Evolutionary conservation across 2,888 invertebrate species (phyloP).

Genomic region (Caprella mutica): DNA sequence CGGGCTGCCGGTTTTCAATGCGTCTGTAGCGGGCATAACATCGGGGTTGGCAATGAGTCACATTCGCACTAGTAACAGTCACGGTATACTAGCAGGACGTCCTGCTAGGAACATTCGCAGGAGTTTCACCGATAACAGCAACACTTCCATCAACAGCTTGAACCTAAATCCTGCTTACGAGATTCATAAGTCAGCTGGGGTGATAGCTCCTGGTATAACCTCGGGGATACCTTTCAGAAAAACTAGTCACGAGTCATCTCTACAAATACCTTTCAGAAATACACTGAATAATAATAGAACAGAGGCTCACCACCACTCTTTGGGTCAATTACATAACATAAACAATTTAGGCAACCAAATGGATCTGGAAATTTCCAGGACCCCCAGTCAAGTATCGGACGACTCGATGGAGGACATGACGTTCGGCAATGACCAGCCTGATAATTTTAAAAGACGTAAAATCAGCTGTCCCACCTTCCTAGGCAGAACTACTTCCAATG

Average conservation of each 20-base stretch:
- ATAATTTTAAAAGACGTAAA: no score
- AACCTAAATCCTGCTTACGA: background rate
- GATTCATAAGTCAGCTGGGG: background rate
- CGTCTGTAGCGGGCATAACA: conserved; percentile 15
- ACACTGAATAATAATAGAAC: no score
- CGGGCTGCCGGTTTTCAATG: conserved; percentile 1
- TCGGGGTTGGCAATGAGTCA: conserved; percentile 16
- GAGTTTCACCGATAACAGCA: conserved; percentile 1
- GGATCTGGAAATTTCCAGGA: no score
- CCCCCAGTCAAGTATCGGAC: no score
- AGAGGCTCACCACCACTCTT: no score
- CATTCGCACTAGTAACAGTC: conserved; percentile 5
- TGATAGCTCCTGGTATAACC: conserved; percentile 20
- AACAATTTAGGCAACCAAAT: no score
- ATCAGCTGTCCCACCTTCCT: no score
- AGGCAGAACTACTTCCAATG: no score
- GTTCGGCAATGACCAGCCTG: no score
- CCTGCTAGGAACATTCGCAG: conserved; percentile 14
- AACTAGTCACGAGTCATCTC: background rate
- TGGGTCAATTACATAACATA: no score
- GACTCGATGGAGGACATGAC: no score
- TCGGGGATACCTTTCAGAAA: conserved; percentile 20
- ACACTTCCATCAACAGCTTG: conserved; percentile 5
- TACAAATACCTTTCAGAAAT: no score
- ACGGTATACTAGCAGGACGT: conserved; percentile 25